A percentile compares a stretch with the other conserved stretches of the same genome.
Conservation (phyloP, 2,113 vertebrate genomes). For the Hassar affinis region DNA sequence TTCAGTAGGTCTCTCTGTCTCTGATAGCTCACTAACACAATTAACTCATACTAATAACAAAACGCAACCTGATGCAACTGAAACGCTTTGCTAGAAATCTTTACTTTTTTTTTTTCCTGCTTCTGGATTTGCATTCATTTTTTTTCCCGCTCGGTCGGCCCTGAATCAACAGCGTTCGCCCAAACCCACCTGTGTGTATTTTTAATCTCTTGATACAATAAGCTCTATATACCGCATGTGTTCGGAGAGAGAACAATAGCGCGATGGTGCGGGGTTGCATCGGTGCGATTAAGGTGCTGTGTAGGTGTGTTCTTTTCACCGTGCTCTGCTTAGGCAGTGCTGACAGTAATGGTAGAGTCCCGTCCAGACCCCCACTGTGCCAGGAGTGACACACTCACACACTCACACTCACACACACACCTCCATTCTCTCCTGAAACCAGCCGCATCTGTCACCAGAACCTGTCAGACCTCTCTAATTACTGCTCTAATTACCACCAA, state of each 20-base stretch:
- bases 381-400: conserved; percentile 10
- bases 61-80: conserved; percentile 19
- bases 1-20: conserved; percentile 16
- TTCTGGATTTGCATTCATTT: background rate
- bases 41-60: conserved; percentile 12
- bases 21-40: conserved; percentile 21
- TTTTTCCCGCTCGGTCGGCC: background rate
- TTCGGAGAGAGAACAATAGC: conserved; percentile 14
- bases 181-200: conserved; percentile 13
- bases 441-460: conserved; percentile 48
- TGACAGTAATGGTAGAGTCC: conserved; percentile 43
- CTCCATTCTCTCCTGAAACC: conserved; percentile 36
- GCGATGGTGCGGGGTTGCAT: background rate
- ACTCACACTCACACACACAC: background rate
- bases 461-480: conserved; percentile 42
- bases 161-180: conserved; percentile 2
- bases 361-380: conserved; percentile 33
- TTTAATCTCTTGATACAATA: conserved; percentile 19
- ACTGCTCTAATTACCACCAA: conserved; percentile 40
- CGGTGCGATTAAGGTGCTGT: conserved; percentile 34
- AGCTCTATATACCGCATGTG: background rate
- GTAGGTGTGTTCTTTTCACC: conserved; percentile 42
- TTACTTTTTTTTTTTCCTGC: background rate
- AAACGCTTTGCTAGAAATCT: background rate
- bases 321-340: conserved; percentile 22